Percentiles rank a stretch among this genome's conserved stretches.
Evolutionary conservation across 2,888 invertebrate genomes (phyloP).

Genomic region (Diploptera punctata): DNA sequence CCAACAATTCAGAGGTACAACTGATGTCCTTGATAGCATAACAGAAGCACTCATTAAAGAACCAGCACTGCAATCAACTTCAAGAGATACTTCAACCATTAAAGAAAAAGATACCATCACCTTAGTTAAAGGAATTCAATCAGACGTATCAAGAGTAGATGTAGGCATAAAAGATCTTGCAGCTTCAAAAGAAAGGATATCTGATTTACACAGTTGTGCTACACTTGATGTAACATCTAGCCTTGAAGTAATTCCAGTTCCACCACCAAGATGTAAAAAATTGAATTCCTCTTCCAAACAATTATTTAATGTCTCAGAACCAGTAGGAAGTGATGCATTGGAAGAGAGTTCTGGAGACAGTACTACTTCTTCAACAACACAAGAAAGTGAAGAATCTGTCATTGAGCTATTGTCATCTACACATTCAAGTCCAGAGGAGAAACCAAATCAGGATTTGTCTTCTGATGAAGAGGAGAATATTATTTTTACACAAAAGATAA

Average conservation of each 20-base stretch:
- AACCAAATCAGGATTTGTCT: neutral
- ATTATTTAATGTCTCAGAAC: conserved; percentile 15
- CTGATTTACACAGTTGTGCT: too few species aligned
- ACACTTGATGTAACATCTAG: neutral
- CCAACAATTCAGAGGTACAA: neutral
- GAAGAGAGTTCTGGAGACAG: conserved; percentile 18
- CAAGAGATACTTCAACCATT: neutral
- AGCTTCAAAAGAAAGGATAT: too few species aligned
- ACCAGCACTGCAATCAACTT: neutral
- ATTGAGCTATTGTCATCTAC: conserved; percentile 36
- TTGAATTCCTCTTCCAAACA: conserved; percentile 31
- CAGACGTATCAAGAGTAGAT: too few species aligned
- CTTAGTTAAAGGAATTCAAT: too few species aligned
- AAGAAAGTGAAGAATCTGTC: conserved; percentile 36
- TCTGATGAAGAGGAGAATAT: conserved; percentile 33
- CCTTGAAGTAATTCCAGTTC: conserved; percentile 13
- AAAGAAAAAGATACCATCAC: neutral
- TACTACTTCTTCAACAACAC: conserved; percentile 20
- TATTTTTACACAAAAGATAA: neutral
- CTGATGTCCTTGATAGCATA: conserved; percentile 15
- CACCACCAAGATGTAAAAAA: conserved; percentile 37
- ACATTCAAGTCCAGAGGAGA: conserved; percentile 33
- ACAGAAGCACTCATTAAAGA: conserved; percentile 7
- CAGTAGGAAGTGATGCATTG: neutral
- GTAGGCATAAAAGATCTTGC: too few species aligned